Evolutionary conservation across 2,113 vertebrate genomes (phyloP).

Genomic region (Erythrocercus mccallii): DNA sequence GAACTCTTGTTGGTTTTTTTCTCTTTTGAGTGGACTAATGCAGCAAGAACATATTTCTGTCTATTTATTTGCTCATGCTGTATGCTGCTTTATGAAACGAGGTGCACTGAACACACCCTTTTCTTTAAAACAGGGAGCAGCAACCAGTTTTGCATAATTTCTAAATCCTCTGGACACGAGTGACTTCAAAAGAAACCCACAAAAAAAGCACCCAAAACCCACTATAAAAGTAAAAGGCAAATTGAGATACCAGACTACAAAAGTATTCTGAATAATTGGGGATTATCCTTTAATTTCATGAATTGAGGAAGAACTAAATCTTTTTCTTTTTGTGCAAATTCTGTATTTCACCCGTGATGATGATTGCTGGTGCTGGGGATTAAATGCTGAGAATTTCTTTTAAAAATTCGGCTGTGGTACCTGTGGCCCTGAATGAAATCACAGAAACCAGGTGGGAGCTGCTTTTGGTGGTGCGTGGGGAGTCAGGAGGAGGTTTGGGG

Average conservation of each 20-base stretch:
- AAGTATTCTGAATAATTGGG: constrained; percentile 32
- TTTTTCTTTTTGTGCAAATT: background rate
- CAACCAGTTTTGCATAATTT: background rate
- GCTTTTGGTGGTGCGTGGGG: background rate
- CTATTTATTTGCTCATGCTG: background rate
- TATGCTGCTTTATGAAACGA: background rate
- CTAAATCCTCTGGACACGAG: background rate
- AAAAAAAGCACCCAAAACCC: background rate
- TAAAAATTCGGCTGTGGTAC: background rate
- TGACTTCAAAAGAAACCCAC: background rate
- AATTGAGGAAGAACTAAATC: background rate
- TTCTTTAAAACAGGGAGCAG: background rate
- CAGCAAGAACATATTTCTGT: background rate
- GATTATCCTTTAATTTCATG: constrained; percentile 53
- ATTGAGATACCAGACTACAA: background rate
- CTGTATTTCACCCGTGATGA: background rate
- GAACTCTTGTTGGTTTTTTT: background rate
- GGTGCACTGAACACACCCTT: background rate
- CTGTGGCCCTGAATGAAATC: background rate
- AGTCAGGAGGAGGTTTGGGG: background rate
- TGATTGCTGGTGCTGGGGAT: background rate
- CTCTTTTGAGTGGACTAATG: background rate
- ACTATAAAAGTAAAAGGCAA: background rate
- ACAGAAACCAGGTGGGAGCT: background rate
- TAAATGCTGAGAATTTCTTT: background rate